Evolutionary conservation across 2,797 vertebrate genomes (phyloP).

Genomic region (Sphenopsis melanotis): DNA sequence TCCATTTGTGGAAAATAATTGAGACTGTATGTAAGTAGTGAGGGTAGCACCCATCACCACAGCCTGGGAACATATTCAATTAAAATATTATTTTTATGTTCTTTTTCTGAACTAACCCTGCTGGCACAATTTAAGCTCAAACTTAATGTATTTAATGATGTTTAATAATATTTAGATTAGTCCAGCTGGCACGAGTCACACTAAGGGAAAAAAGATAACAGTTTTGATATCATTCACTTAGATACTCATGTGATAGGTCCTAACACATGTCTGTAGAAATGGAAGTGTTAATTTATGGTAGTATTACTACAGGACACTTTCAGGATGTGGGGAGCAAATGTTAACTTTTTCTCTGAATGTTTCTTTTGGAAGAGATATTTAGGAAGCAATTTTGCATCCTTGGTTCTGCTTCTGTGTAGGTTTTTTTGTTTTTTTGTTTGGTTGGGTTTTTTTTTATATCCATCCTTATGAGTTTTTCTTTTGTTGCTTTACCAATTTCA

Average conservation of each 20-base stretch:
- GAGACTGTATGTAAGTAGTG: neutral
- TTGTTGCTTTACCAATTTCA: neutral
- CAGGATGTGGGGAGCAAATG: neutral
- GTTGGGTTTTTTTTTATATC: neutral
- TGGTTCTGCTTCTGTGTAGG: neutral
- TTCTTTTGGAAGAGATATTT: neutral
- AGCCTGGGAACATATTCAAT: neutral
- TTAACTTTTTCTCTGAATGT: neutral
- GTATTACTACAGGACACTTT: neutral
- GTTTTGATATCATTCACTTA: neutral
- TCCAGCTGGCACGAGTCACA: slow-evolving; percentile 46
- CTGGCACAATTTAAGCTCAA: neutral
- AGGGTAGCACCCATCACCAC: neutral
- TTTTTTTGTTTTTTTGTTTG: neutral
- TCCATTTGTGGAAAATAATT: neutral
- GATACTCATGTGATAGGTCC: neutral
- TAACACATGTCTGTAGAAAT: neutral
- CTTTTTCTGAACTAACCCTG: neutral
- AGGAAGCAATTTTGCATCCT: neutral
- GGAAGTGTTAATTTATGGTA: neutral
- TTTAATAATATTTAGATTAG: slow-evolving; percentile 63
- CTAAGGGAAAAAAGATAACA: neutral
- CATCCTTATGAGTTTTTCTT: neutral
- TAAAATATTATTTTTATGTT: neutral
- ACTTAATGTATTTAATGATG: slow-evolving; percentile 13